A percentile compares a stretch with the other conserved stretches of the same genome.
These are phyloP conservation scores for Chrysomela aeneicollis DNA, from an alignment of 2,888 invertebrate species.

Conservation along the genomic window DNA sequence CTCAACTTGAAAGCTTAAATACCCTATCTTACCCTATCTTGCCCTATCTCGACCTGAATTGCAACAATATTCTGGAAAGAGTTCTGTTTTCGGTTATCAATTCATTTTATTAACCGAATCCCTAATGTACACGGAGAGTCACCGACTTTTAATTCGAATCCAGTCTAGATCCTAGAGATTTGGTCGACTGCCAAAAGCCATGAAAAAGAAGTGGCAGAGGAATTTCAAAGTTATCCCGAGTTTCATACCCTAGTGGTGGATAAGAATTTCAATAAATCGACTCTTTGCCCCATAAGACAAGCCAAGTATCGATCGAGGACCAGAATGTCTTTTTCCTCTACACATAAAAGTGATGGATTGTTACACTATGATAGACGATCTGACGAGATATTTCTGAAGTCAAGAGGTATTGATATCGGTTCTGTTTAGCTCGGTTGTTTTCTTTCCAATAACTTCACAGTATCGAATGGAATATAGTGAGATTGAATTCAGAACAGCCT, in stretches of 20 bases:
- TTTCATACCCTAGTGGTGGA: not conserved
- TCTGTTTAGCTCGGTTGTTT: too few species aligned
- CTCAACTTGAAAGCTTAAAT: too few species aligned
- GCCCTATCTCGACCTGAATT: too few species aligned
- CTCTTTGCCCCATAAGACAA: not conserved
- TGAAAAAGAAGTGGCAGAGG: slow-evolving; percentile 1
- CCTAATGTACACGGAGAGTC: not conserved
- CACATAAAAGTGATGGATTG: not conserved
- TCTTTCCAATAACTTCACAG: too few species aligned
- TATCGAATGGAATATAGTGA: too few species aligned
- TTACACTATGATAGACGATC: not conserved
- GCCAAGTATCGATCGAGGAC: not conserved
- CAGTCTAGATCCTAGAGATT: not conserved
- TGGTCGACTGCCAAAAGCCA: not conserved
- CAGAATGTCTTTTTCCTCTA: not conserved
- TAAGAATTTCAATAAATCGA: slow-evolving; percentile 5
- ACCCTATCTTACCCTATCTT: too few species aligned
- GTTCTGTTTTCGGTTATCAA: too few species aligned
- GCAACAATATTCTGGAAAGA: too few species aligned
- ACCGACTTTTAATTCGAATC: not conserved
- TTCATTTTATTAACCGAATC: too few species aligned
- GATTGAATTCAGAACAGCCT: too few species aligned
- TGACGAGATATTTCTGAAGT: not conserved
- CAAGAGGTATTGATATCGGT: not conserved
- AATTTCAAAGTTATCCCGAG: not conserved